Evolutionary conservation across 2,888 invertebrate species (phyloP).

Genomic region (Nudaria mundana): DNA sequence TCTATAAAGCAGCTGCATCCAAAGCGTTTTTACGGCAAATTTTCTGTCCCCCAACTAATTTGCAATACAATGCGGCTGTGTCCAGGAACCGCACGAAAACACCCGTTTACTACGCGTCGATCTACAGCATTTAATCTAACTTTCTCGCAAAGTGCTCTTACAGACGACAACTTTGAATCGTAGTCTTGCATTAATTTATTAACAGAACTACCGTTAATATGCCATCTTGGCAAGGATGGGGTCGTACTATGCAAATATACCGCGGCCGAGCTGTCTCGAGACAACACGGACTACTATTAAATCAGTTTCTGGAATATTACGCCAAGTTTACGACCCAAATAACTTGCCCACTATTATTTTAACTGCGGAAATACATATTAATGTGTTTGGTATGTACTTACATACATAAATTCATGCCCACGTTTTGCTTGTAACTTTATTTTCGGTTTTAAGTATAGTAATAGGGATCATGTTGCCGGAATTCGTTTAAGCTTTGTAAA

Average conservation of each 20-base stretch:
- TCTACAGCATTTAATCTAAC: constrained; percentile 71
- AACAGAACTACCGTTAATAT: constrained; percentile 21
- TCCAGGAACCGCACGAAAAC: constrained; percentile 47
- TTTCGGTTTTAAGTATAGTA: too few species aligned
- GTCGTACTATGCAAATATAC: background rate
- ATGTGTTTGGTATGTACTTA: too few species aligned
- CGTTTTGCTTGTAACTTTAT: too few species aligned
- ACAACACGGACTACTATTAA: background rate
- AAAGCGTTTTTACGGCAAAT: constrained; percentile 26
- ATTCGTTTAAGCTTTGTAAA: too few species aligned
- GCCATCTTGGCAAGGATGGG: constrained; percentile 1
- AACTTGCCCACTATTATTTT: too few species aligned
- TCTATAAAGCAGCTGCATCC: constrained; percentile 13
- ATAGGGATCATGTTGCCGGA: too few species aligned
- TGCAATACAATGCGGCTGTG: constrained; percentile 58
- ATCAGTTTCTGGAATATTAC: background rate
- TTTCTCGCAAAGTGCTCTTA: constrained; percentile 58
- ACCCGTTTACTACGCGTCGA: constrained; percentile 55
- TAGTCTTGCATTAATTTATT: constrained; percentile 49
- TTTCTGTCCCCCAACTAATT: constrained; percentile 49
- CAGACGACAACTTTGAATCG: constrained; percentile 48
- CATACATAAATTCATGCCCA: too few species aligned
- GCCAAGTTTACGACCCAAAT: background rate
- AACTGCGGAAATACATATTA: too few species aligned
- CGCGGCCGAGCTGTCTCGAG: background rate